Base-by-base conservation (phyloP, 1,140 invertebrate genomes). In the Orchestia grillus region DNA sequence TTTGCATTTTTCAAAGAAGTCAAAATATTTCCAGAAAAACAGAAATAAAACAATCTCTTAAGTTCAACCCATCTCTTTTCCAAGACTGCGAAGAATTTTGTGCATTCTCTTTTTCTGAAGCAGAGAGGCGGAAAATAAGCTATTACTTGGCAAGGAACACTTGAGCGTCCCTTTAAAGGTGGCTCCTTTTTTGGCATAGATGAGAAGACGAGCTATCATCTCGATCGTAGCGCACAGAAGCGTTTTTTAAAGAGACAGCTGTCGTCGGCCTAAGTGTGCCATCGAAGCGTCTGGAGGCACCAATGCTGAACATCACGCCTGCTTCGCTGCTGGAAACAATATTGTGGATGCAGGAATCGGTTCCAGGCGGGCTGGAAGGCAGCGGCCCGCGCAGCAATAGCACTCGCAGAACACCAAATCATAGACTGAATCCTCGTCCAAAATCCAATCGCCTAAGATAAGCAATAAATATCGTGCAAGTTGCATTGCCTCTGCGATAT, bases 401-500 rank as follows among this genome's bases (percentile, higher is more conserved):
- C 92, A 94, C 40, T 44, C 43, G 44, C 44, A 15, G 41, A 8
- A 8, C 43, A 40, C 44, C 1, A 94, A 47, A 44, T 94, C 92
- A 0, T 15, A 36, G 3, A 28, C 23, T 11, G 23, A 94, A 45
- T 94, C 62, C 6, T 44, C 43, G 43, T 94, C 92, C 41, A 44
- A 44, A 94, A 47, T 94, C 28, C 88, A 90, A 90, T 90, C 88
- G 88, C 4, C n/a, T 41, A 42, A 90, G 88, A 90, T 90, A 40
- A 94, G 92, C 92, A 94, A 94, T 94, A 94, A 94, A 94, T 94
- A 94, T 94, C 92, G 11, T 3, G 44, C 44, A 45, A 94, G 92
- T 94, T 94, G 92, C 92, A 94, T 94, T 94, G 92, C 92, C 92
- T 94, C 92, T 44, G 23, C 92, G 92, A 45, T 94, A 94, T 94